A percentile compares a stretch with the other conserved stretches of the same genome.
These are phyloP conservation scores for Drosophila murphyi DNA, from an alignment of 1,140 invertebrate species.

Conservation along the genomic window DNA sequence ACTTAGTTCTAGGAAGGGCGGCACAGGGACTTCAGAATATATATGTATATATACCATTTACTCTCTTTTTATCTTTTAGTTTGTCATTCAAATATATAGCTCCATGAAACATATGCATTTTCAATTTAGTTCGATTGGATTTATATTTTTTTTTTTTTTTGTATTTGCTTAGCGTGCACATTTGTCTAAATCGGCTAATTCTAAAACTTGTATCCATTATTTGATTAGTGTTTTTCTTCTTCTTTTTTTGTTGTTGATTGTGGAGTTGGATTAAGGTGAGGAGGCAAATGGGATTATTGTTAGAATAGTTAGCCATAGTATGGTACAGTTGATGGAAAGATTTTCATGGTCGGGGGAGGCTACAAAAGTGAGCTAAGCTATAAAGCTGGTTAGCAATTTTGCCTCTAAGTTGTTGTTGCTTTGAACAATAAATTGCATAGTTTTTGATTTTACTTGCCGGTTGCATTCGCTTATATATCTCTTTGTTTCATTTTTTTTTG, in stretches of 20 bases:
- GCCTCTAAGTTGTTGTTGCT: constrained; percentile 54
- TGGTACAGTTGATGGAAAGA: constrained; percentile 42
- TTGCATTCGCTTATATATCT: constrained; percentile 13
- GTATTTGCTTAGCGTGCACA: constrained; percentile 25
- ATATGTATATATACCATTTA: constrained; percentile 9
- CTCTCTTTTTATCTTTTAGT: not conserved
- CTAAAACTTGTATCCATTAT: constrained; percentile 25
- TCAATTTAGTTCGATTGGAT: constrained; percentile 3
- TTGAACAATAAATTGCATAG: constrained; percentile 77
- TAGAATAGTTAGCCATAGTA: constrained; percentile 34
- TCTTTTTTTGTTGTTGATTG: not conserved
- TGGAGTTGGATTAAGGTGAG: not conserved
- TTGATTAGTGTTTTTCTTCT: constrained; percentile 2
- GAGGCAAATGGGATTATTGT: constrained; percentile 5
- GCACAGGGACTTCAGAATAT: constrained; percentile 32
- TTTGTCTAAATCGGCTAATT: constrained; percentile 28
- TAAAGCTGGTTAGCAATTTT: constrained; percentile 55
- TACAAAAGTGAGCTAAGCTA: constrained; percentile 56
- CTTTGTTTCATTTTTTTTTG: constrained; percentile 29
- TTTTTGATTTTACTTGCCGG: constrained; percentile 61
- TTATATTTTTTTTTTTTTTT: constrained; percentile 14
- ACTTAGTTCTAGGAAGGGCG: constrained; percentile 47
- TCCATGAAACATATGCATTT: constrained; percentile 1
- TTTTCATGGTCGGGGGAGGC: constrained; percentile 40
- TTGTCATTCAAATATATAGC: constrained; percentile 4